A percentile compares a stretch with the other conserved stretches of the same genome.
Evolutionary conservation across 2,113 vertebrate genomes (phyloP).

Genomic region (Brienomyrus brachyistius): DNA sequence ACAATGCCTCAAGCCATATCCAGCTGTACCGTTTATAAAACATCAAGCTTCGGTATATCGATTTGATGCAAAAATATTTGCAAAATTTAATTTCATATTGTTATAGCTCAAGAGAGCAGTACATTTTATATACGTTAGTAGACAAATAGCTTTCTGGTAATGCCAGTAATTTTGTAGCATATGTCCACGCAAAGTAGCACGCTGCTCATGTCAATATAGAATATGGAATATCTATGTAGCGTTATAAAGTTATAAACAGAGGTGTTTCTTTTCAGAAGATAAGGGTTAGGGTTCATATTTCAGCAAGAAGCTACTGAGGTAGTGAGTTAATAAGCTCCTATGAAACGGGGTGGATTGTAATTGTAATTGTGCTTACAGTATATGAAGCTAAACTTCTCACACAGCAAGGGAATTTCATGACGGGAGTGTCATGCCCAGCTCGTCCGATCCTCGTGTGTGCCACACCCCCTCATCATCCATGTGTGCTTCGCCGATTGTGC

Average conservation of each 20-base stretch:
- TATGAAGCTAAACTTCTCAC: background rate
- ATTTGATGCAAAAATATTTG: background rate
- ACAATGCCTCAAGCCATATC: background rate
- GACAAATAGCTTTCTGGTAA: background rate
- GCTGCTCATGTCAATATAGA: slow-evolving; percentile 34
- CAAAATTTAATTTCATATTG: background rate
- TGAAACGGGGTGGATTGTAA: background rate
- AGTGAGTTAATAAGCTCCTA: background rate
- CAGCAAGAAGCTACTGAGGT: slow-evolving; percentile 35
- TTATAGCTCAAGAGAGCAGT: background rate
- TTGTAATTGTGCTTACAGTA: slow-evolving; percentile 22
- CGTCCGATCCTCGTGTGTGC: no score
- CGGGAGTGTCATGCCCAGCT: no score
- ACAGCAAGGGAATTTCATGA: background rate
- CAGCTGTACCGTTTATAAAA: background rate
- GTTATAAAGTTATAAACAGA: slow-evolving; percentile 32
- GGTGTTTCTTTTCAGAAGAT: slow-evolving; percentile 43
- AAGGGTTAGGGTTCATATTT: slow-evolving; percentile 57
- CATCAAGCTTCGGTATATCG: background rate
- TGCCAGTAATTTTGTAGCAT: background rate
- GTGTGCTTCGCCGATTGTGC: no score
- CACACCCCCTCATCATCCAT: no score
- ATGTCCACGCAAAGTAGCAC: slow-evolving; percentile 37
- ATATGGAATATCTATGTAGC: slow-evolving; percentile 19
- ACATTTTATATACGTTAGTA: background rate